Percentiles rank a stretch among this genome's conserved stretches.
Evolutionary conservation across 2,797 vertebrate species (phyloP).

Genomic region (Micrastur ruficollis): DNA sequence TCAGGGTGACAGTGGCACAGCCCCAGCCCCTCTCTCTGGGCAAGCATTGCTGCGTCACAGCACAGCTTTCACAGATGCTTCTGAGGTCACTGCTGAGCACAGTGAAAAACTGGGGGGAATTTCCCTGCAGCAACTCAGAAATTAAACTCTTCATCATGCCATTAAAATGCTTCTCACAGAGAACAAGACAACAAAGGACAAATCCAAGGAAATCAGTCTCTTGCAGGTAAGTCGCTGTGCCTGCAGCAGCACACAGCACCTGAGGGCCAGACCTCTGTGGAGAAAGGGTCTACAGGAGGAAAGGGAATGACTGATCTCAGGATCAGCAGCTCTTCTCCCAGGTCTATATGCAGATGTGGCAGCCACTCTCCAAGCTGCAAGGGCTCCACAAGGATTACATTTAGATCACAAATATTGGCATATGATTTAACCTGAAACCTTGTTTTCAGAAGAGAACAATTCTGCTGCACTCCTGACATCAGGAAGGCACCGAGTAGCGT

Average conservation of each 20-base stretch:
- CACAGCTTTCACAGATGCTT: fast-evolving
- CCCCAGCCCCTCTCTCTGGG: background rate
- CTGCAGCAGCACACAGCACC: background rate
- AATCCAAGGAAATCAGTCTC: background rate
- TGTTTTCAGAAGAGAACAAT: fast-evolving
- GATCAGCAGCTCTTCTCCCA: background rate
- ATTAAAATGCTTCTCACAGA: background rate
- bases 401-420: background rate
- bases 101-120: fast-evolving
- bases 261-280: background rate
- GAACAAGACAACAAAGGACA: background rate
- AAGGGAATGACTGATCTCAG: fast-evolving
- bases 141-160: background rate
- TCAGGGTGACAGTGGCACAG: background rate
- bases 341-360: background rate
- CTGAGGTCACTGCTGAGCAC: background rate
- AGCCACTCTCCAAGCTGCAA: fast-evolving
- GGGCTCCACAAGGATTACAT: background rate
- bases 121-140: background rate
- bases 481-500: background rate
- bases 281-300: background rate
- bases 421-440: fast-evolving
- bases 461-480: fast-evolving
- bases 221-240: background rate
- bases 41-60: background rate